Base-by-base conservation (phyloP, 2,888 invertebrate species). In the Nemurella pictetii region DNA sequence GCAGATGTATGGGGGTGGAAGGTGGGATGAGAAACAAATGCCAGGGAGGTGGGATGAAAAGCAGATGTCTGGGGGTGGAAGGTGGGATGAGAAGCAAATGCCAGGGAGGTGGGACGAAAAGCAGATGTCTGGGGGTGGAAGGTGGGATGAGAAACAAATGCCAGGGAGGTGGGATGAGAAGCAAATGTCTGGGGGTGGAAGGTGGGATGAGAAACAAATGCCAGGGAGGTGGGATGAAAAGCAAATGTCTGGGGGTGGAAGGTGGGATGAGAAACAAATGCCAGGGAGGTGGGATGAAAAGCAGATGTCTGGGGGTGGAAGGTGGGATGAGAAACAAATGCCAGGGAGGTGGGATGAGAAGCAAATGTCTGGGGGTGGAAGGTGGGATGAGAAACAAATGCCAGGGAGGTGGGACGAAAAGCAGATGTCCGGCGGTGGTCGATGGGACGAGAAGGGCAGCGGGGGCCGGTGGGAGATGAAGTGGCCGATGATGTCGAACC, bases 291-390 rank as follows among this genome's bases (percentile, higher is more conserved):
- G 80, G 80, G 80, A 81, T 35, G 77, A 77, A 28, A 30, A 77
- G 12, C 81, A 55, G 5, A 26, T 72, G 7, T 20, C 32, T 20
- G 77, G 83, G 15, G 83, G 84, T 25, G 85, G 83, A 0, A 78
- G 80, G 20, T 81, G 80, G 80, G 84, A 84, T 25, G 83, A 83
- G 35, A 81, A 35, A n/a, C 4, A n/a, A 80, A 80, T 73, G 84
- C 30, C 27, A 28, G 25, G 72, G 55, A 30, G 80, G 27, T 28
- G 83, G 0, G 83, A 36, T 12, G 28, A 30, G 15, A 28, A 75
- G n/a, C 73, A 32, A 81, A 72, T 36, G 15, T 9, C 32, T 1
- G 26, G 36, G 20, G 28, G 72, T 15, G 77, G 78, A 26, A 80
- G 29, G 25, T 80, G 80, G 80, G 80, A 80, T 25, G 75, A 75